Base-by-base conservation (phyloP, 2,888 invertebrate genomes). In the Clostera curtula region DNA sequence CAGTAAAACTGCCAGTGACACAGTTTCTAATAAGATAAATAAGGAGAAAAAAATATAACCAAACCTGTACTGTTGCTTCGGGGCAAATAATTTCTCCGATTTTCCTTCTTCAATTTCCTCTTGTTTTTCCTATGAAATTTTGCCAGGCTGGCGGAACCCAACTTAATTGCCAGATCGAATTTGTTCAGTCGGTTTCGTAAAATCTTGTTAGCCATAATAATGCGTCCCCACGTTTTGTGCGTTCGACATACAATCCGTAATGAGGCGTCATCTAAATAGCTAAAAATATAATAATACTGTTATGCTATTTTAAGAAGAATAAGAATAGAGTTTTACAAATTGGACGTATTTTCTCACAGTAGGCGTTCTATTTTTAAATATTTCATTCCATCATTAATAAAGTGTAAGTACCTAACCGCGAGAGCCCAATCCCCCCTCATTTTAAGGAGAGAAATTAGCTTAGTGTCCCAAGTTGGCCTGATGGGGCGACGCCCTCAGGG, bases 201-300 rank as follows among this genome's bases (percentile, higher is more conserved):
- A 23, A 39, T 58, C 34, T 41, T 66, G 34, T 71, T 58, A 1
- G 66, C 34, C 6, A 48, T 4, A 35, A 82, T 80, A 22, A 80
- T 75, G 10, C 58, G 44, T 8, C 49, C 41, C 82, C 82, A 82
- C 34, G 40, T 44, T 36, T 54, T 58, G 21, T 44, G 42, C 1
- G 62, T 53, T 10, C 42, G 46, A 9, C 47, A 50, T n/a, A 70
- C 75, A 5, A 36, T 50, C 1, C 59, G 55, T 3, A 82, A 49
- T 1, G 75, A 63, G 7, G 29, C 31, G 23, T 64, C 59, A 24
- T 79, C 74, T 34, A 82, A 54, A 44, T 65, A 79, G 1, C 80
- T 80, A 35, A 12, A 49, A 37, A 26, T 13, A 26, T 24, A 23
- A 19, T 12, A 19, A 11, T 19, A 2, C 7, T 15, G 3, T 11